A percentile compares a stretch with the other conserved stretches of the same genome.
phyloP scores from a whole-genome alignment of 2,113 vertebrate species.

The Sterrhoptilus dennistouni region DNA sequence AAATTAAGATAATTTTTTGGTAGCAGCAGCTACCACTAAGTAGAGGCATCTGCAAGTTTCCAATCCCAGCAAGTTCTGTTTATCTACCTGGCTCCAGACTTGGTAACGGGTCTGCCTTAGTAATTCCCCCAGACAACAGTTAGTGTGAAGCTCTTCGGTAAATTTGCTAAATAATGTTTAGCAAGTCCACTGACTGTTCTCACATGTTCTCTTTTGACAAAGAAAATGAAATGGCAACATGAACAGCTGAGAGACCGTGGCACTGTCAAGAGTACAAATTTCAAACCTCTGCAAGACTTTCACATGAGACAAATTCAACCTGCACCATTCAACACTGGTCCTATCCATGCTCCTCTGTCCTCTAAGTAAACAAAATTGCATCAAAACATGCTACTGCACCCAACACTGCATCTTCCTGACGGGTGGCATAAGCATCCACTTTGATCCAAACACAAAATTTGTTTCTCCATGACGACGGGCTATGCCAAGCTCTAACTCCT shows the following conservation, averaged over 20 bases:
- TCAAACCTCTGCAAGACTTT: background rate
- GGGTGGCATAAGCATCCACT: background rate
- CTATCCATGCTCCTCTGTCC: background rate
- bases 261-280: background rate
- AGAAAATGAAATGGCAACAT: background rate
- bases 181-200: background rate
- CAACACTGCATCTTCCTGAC: background rate
- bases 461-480: background rate
- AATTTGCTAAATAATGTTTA: background rate
- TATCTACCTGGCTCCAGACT: background rate
- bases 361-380: background rate
- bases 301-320: rapidly evolving
- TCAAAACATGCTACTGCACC: background rate
- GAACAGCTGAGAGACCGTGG: background rate
- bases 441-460: background rate
- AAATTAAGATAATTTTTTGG: background rate
- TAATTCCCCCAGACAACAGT: background rate
- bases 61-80: background rate
- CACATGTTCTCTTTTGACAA: background rate
- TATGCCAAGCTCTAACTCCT: background rate
- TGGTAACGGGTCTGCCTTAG: background rate
- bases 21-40: background rate
- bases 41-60: background rate
- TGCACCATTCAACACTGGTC: background rate
- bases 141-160: background rate